Conservation (phyloP, 2,888 invertebrate species). For the Asteroscopus sphinx region DNA sequence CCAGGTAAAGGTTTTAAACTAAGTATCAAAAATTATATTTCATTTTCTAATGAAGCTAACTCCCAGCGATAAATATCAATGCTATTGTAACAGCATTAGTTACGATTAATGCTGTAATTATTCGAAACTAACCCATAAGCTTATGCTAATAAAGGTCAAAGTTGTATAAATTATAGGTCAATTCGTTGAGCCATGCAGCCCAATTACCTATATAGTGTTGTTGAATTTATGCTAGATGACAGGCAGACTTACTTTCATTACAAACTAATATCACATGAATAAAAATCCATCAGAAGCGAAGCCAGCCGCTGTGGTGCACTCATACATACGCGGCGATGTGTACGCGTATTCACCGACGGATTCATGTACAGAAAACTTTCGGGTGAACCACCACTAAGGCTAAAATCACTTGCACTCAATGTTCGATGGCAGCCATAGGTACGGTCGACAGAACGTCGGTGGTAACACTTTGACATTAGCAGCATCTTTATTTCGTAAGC, state of each 20-base stretch:
- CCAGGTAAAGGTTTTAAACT: no score
- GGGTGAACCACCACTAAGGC: no score
- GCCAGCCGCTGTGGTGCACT: no score
- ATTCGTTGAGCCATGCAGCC: constrained; percentile 35
- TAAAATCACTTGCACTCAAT: no score
- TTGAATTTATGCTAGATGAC: constrained; percentile 39
- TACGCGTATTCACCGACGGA: no score
- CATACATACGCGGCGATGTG: no score
- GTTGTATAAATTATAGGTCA: constrained; percentile 41
- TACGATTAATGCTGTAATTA: constrained; percentile 25
- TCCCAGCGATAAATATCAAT: constrained; percentile 39
- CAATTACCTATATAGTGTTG: constrained; percentile 40
- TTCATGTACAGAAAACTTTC: no score
- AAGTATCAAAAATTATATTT: neutral
- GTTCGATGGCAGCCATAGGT: no score
- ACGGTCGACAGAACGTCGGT: no score
- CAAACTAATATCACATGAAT: constrained; percentile 33
- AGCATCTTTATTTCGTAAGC: no score
- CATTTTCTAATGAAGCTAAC: constrained; percentile 7
- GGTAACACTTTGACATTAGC: no score
- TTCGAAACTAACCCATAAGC: constrained; percentile 41
- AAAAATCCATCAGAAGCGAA: no score
- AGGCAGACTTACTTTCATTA: constrained; percentile 49
- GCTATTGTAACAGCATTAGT: constrained; percentile 27
- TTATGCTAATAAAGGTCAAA: constrained; percentile 36